Base-by-base conservation (phyloP, 2,888 invertebrate genomes). In the Cryptus viduatorius region DNA sequence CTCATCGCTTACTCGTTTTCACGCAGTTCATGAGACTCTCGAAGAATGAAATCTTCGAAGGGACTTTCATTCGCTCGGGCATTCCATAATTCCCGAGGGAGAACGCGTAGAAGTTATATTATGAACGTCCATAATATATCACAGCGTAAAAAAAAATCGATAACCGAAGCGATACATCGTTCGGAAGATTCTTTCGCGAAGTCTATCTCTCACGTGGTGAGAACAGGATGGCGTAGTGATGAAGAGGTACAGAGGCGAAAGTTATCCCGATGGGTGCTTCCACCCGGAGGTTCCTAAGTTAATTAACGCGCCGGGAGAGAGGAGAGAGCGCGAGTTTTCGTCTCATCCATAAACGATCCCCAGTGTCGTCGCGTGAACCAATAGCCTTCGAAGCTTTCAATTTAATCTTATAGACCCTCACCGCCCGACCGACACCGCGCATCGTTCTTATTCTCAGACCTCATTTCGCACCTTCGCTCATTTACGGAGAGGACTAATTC, bases 351-450 rank as follows among this genome's bases (percentile, higher is more conserved):
- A 79, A 84, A 76, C 71, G 79, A 76, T 76, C 65, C 19, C 76
- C 71, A 84, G 37, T 67, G 65, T 81, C 65, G 69, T 71, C 59
- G 65, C 82, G 72, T 48, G 71, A 82, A 79, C 79, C 84, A 82
- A 84, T 84, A 82, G 75, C 79, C 69, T 71, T 79, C 79, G 82
- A 84, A 84, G 82, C 76, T 84, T 82, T 82, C 84, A 82, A 84
- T 84, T 82, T 76, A 84, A 84, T 84, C 82, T 76, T 71, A 65
- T 69, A 71, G 48, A 67, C 19, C 69, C 71, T 65, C 44, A 50
- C 75, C 61, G 61, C 29, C 31, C 14, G 12, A n/a, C 48, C 48
- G 48, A 14, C 48, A 12, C 65, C 75, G 46, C 46, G 42, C 75
- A 50, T 65, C 31, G 61, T 61, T 29, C 59, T 67, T 77, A 68